Evolutionary conservation across 2,113 vertebrate species (phyloP).

Genomic region (Lepus europaeus): DNA sequence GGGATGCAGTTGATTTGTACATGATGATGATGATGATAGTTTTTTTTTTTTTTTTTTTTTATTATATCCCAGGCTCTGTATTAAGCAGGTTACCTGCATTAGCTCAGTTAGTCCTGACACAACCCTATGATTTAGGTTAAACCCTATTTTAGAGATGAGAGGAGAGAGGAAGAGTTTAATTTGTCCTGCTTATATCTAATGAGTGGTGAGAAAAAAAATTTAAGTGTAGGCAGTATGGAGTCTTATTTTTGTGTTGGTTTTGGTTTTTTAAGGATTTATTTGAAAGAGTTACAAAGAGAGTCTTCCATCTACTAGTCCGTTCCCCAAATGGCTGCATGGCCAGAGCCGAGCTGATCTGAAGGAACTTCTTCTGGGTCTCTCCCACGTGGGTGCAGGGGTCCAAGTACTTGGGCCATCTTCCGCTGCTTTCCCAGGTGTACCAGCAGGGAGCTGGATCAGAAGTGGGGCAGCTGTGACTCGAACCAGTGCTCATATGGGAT

Average conservation of each 20-base stretch:
- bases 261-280: no score
- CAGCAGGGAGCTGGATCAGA: no score
- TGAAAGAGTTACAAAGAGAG: no score
- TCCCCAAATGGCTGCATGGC: no score
- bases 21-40: neutral
- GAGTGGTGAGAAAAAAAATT: slow-evolving; percentile 34
- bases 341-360: no score
- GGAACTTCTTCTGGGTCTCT: no score
- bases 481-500: no score
- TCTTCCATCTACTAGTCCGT: no score
- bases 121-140: neutral
- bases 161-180: slow-evolving; percentile 40
- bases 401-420: no score
- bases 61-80: slow-evolving; percentile 3
- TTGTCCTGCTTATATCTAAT: neutral
- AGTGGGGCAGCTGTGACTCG: no score
- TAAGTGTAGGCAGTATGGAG: neutral
- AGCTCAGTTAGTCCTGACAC: slow-evolving; percentile 27
- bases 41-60: slow-evolving; percentile 47
- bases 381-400: no score
- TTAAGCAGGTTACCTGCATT: slow-evolving; percentile 16
- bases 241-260: neutral
- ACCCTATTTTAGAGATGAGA: slow-evolving; percentile 44
- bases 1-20: neutral
- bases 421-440: no score